Evolutionary conservation across 2,797 vertebrate genomes (phyloP).

Genomic region (Arremon aurantiirostris): DNA sequence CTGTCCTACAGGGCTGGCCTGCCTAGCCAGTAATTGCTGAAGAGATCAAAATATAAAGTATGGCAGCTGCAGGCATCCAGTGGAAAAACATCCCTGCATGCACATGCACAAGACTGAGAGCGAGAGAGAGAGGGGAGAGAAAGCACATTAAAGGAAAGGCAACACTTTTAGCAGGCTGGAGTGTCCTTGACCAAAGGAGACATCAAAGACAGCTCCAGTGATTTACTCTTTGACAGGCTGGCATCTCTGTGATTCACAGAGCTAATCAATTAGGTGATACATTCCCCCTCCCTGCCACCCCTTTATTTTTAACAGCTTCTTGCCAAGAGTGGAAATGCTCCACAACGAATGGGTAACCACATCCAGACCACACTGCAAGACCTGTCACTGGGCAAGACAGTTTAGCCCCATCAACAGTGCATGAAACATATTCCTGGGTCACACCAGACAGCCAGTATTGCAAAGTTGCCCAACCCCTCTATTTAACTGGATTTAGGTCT

Average conservation of each 20-base stretch:
- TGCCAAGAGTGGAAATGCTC: conserved; percentile 14
- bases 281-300: background rate
- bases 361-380: background rate
- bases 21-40: background rate
- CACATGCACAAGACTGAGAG: background rate
- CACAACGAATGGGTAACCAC: background rate
- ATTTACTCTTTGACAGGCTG: conserved; percentile 62
- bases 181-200: conserved; percentile 47
- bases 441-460: rapidly evolving
- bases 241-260: conserved; percentile 55
- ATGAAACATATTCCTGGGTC: background rate
- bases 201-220: conserved; percentile 56
- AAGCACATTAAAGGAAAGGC: conserved; percentile 32
- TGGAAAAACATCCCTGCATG: background rate
- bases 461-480: background rate
- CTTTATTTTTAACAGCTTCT: conserved; percentile 42
- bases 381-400: background rate
- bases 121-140: background rate
- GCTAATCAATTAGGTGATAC: conserved; percentile 63
- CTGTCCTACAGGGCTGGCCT: background rate
- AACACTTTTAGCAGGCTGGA: background rate
- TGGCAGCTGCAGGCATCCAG: background rate
- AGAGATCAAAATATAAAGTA: conserved; percentile 9
- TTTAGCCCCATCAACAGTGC: background rate
- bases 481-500: background rate